Conservation (phyloP, 2,888 invertebrate species). For the Calameuta filiformis region DNA sequence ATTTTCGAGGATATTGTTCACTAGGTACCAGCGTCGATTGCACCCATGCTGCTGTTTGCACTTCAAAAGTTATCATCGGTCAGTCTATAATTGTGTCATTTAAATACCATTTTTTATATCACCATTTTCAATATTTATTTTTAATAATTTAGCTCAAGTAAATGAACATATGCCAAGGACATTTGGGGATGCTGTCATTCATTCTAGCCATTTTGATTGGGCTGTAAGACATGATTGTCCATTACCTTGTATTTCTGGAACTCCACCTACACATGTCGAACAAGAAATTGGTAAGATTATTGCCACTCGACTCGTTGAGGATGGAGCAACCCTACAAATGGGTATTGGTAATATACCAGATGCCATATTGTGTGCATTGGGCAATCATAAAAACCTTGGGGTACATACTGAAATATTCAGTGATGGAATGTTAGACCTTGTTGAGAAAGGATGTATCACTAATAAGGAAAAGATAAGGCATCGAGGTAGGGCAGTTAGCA, state of each 20-base stretch:
- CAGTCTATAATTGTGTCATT: constrained; percentile 28
- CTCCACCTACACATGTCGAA: constrained; percentile 67
- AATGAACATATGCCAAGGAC: constrained; percentile 74
- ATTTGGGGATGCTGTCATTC: constrained; percentile 72
- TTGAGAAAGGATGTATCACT: constrained; percentile 71
- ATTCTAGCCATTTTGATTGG: constrained; percentile 72
- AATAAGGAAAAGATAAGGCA: constrained; percentile 71
- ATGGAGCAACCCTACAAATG: constrained; percentile 75
- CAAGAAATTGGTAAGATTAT: constrained; percentile 71
- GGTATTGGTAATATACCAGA: constrained; percentile 76
- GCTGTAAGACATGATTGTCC: constrained; percentile 67
- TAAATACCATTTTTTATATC: neutral
- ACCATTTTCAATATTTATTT: neutral
- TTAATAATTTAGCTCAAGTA: constrained; percentile 63
- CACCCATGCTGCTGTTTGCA: constrained; percentile 70
- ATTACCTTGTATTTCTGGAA: constrained; percentile 65
- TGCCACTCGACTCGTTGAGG: constrained; percentile 71
- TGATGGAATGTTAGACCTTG: constrained; percentile 73
- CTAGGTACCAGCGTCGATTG: constrained; percentile 74
- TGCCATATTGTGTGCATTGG: constrained; percentile 69
- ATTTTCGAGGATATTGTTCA: constrained; percentile 73
- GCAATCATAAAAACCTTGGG: constrained; percentile 72
- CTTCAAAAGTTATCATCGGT: constrained; percentile 73
- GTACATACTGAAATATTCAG: constrained; percentile 76
- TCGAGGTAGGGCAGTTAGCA: constrained; percentile 71